These are phyloP conservation scores for Donacobius atricapilla DNA, from an alignment of 2,113 vertebrate genomes.

Conservation along the genomic window DNA sequence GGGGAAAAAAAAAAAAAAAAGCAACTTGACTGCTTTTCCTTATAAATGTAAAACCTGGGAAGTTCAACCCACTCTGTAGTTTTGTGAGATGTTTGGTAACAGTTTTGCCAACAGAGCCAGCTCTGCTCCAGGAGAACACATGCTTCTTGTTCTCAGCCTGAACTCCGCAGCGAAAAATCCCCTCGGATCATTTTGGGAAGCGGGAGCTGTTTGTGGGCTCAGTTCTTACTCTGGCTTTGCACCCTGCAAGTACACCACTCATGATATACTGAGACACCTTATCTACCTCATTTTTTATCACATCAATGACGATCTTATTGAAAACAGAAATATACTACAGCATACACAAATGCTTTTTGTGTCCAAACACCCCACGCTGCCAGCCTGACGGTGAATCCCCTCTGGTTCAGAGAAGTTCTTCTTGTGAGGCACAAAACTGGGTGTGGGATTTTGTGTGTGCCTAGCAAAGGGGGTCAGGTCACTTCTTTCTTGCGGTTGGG, in stretches of 20 bases:
- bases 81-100: slow-evolving; percentile 8
- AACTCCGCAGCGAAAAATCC: background rate
- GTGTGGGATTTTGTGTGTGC: background rate
- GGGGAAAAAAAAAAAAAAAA: background rate
- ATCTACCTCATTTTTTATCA: background rate
- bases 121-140: slow-evolving; percentile 8
- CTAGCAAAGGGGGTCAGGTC: background rate
- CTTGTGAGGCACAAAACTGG: background rate
- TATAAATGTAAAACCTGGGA: slow-evolving; percentile 51
- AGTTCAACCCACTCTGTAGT: slow-evolving; percentile 35
- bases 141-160: slow-evolving; percentile 39
- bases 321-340: background rate
- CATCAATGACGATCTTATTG: background rate
- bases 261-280: background rate
- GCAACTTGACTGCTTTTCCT: background rate
- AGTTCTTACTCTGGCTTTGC: background rate
- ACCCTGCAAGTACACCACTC: background rate
- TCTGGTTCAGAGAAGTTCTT: background rate
- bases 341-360: background rate
- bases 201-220: background rate
- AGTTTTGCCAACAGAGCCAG: slow-evolving; percentile 60
- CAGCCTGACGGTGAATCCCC: background rate
- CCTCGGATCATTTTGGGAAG: background rate
- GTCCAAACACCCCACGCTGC: fast-evolving
- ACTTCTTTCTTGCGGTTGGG: background rate